Conservation (phyloP, 2,888 invertebrate genomes). For the Philhelius pedissequus region DNA sequence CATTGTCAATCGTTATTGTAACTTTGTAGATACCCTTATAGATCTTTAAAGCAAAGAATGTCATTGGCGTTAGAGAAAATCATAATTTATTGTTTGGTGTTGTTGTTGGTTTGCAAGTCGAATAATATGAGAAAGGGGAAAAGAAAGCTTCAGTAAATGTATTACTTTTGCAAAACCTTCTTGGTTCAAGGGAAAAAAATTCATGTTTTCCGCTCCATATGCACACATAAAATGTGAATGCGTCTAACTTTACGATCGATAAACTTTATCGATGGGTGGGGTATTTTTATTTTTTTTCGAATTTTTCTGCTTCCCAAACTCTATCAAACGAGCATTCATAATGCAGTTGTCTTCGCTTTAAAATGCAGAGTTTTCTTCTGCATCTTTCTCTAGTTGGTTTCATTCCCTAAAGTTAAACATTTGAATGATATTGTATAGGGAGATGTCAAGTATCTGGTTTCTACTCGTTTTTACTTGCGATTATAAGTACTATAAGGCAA, state of each 20-base stretch:
- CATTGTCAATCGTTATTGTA: slow-evolving; percentile 22
- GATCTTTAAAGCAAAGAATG: not conserved
- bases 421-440: too few species aligned
- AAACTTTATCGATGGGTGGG: slow-evolving; percentile 28
- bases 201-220: slow-evolving; percentile 54
- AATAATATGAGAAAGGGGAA: not conserved
- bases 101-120: not conserved
- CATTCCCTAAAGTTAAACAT: too few species aligned
- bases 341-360: slow-evolving; percentile 34
- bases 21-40: not conserved
- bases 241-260: slow-evolving; percentile 39
- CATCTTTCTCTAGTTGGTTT: not conserved
- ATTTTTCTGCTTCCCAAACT: not conserved
- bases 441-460: too few species aligned
- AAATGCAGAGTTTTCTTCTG: not conserved
- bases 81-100: not conserved
- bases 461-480: too few species aligned
- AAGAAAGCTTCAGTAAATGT: slow-evolving; percentile 13
- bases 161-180: slow-evolving; percentile 29
- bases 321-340: slow-evolving; percentile 28
- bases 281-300: not conserved
- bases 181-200: slow-evolving; percentile 22
- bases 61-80: not conserved
- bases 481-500: too few species aligned
- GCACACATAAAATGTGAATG: slow-evolving; percentile 34